Evolutionary conservation across 2,113 vertebrate species (phyloP), one percentile per base, ranked within the genome.

Genomic region (Suncus etruscus): DNA sequence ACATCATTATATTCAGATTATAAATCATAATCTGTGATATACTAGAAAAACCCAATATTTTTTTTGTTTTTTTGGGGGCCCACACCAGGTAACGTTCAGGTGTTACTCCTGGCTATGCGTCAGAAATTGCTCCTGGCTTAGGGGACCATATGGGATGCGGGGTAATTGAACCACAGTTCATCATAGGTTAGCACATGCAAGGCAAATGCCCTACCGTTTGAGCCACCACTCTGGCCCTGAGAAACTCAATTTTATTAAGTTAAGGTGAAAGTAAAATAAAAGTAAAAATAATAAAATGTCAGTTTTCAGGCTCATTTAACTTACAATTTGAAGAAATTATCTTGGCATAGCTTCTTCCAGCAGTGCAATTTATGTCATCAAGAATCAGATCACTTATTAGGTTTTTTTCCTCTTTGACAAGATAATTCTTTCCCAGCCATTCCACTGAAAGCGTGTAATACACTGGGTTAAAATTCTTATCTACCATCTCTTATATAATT

Each of bases 201-300:
- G 39, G 39, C 39, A 39, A 39, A 39, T 39, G 39, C 39, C 39
- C 39, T 39, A 39, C 39, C 39, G 5, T 5, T 39, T 39, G 39
- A 39, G 39, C 39, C 39, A 39, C 39, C 5, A 5, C 39, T 39
- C 39, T 39, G 39, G 39, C 39, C 39, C 39, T 39, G 39, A 89
- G 39, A 93, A 72, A 85, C 11, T 9, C 25, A 84, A n/a, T 0
- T 18, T 9, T 84, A 87, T 76, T 51, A 54, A 16, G 11, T 25
- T 31, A 69, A n/a, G n/a, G 12, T n/a, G 51, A 78, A 83, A 54
- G 11, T 47, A 16, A 51, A 69, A 65, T 22, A 61, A 76, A 91
- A 78, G 79, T 66, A 47, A 80, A 84, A 87, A n/a, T 69, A 89
- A 90, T 80, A 29, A 82, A 69, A 74, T 32, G 18, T 39, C 69